Evolutionary conservation across 2,113 vertebrate genomes (phyloP).

Genomic region (Chascanopsetta lugubris): DNA sequence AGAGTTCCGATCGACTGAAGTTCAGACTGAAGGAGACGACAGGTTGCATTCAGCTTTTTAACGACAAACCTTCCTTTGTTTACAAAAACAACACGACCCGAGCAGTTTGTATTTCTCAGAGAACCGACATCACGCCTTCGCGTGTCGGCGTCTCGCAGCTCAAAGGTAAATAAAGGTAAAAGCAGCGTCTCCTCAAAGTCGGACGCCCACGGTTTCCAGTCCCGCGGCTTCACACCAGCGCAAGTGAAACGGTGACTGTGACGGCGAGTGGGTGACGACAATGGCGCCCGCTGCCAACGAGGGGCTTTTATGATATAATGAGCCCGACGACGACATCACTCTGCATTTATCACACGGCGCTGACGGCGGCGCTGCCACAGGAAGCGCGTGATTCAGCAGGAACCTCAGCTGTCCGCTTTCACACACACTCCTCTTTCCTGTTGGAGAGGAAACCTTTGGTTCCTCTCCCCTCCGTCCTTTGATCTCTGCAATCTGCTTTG

Average conservation of each 20-base stretch:
- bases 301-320: constrained; percentile 60
- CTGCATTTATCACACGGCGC: constrained; percentile 51
- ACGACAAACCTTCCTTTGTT: too few relatives aligned
- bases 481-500: too few relatives aligned
- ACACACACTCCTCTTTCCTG: too few relatives aligned
- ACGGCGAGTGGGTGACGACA: constrained; percentile 30
- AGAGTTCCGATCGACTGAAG: too few relatives aligned
- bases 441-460: too few relatives aligned
- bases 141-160: constrained; percentile 7
- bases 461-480: too few relatives aligned
- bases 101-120: too few relatives aligned
- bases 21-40: too few relatives aligned
- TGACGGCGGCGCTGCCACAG: constrained; percentile 3
- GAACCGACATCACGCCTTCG: neutral
- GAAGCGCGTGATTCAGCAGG: too few relatives aligned
- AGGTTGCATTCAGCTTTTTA: too few relatives aligned
- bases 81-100: too few relatives aligned
- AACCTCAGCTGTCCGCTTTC: too few relatives aligned
- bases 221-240: neutral
- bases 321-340: constrained; percentile 46
- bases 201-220: constrained; percentile 35
- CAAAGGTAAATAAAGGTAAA: neutral
- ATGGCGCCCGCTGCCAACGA: constrained; percentile 39
- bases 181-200: neutral
- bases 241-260: constrained; percentile 24